Conservation (phyloP, 2,797 vertebrate genomes). For the Sciaenops ocellatus region DNA sequence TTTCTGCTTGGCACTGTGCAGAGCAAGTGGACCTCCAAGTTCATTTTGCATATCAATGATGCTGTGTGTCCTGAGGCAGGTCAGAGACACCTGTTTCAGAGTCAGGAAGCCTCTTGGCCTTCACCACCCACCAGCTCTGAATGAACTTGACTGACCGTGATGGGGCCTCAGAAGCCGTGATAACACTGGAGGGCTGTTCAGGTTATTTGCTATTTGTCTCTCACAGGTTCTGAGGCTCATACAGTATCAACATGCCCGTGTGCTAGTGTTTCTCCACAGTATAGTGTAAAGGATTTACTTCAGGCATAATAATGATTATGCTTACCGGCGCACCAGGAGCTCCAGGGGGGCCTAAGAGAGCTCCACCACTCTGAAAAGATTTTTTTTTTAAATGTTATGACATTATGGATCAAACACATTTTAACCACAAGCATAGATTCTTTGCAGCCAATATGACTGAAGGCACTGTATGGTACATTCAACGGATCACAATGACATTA, state of each 20-base stretch:
- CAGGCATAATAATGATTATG: constrained; percentile 68
- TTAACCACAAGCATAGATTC: constrained; percentile 37
- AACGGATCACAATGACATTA: constrained; percentile 33
- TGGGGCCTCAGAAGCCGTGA: constrained; percentile 52
- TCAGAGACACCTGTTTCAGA: constrained; percentile 70
- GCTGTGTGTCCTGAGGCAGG: constrained; percentile 59
- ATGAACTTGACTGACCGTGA: constrained; percentile 64
- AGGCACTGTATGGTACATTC: constrained; percentile 3
- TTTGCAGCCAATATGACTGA: constrained; percentile 42
- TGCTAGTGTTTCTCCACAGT: constrained; percentile 53
- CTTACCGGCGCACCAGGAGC: constrained; percentile 94
- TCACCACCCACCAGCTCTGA: constrained; percentile 51
- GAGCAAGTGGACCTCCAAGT: constrained; percentile 52
- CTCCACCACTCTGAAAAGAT: constrained; percentile 88
- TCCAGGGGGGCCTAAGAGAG: constrained; percentile 88
- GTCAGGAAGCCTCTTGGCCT: constrained; percentile 63
- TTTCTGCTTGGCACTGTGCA: constrained; percentile 49
- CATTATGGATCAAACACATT: constrained; percentile 58
- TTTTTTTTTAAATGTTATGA: constrained; percentile 52
- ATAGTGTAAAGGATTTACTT: constrained; percentile 69
- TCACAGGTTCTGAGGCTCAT: constrained; percentile 45
- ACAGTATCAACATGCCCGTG: constrained; percentile 55
- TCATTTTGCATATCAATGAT: constrained; percentile 77
- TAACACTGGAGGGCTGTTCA: constrained; percentile 59
- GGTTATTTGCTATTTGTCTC: constrained; percentile 72